Base-by-base conservation (phyloP, 1,140 invertebrate species). In the Drosophila kepulauana region DNA sequence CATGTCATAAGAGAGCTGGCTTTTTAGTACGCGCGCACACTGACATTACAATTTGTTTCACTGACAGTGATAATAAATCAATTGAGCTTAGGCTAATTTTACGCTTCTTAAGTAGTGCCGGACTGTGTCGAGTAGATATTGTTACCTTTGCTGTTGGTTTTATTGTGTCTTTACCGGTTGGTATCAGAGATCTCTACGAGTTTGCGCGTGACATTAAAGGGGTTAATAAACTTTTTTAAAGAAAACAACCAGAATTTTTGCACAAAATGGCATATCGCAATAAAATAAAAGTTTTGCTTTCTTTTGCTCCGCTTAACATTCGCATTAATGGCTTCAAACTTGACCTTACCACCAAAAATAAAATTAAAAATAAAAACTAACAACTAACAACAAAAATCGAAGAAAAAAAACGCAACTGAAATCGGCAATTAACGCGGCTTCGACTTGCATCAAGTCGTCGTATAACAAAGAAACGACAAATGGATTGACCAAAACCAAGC, bases 1-100 rank as follows among this genome's bases (percentile, higher is more conserved):
- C 46, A 63, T 77, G 52, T 76, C 49, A 73, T 54, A 66, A 77
- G 51, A 77, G 51, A 72, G 72, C 46, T 72, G 62, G 13, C 30
- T 54, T 58, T 78, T 78, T 54, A 65, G 71, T 54, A 49, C 63
- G 30, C 48, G 43, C 33, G 41, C 35, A 10, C 35, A 38, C 33
- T 54, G 25, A 49, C 20, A 58, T 76, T 67, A 48, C 51, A 74
- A 43, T 75, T 58, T 71, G 54, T 49, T 68, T 76, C 78, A 79
- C 73, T 87, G 84, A 84, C 84, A 69, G 48, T 65, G 81, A 78
- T 88, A 85, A 81, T 84, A 78, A 89, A 88, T 88, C 84, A 89
- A 88, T 89, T 86, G 51, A 54, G 70, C 45, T 74, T 56, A 68
- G 62, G 80, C 72, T 80, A 71, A 76, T 80, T 79, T 77, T 52